Conservation (phyloP, 2,113 vertebrate species). For the Myanophis thanlyinensis region DNA sequence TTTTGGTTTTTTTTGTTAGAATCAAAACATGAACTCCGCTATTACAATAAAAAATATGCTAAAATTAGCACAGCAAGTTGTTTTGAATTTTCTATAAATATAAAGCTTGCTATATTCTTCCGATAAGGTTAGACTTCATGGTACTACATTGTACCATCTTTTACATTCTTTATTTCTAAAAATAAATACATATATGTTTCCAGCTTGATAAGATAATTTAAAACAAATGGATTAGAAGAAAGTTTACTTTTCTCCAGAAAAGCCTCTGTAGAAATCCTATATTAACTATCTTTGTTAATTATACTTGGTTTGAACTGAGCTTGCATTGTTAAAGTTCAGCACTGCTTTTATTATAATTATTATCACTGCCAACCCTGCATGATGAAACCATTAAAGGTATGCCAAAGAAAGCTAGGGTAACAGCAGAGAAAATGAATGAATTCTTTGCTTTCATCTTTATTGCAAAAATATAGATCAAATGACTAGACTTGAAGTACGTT, state of each 20-base stretch:
- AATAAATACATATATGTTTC: neutral
- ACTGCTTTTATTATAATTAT: neutral
- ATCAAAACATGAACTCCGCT: neutral
- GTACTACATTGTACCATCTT: neutral
- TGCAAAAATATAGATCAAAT: neutral
- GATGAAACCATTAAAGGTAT: neutral
- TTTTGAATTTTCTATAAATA: neutral
- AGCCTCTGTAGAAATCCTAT: neutral
- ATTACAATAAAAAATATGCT: neutral
- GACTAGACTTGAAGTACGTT: neutral
- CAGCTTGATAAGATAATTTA: slow-evolving; percentile 4
- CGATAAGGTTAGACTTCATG: neutral
- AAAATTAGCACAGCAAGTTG: neutral
- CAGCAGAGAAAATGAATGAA: neutral
- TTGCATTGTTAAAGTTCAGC: neutral
- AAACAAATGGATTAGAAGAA: neutral
- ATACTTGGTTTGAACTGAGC: neutral
- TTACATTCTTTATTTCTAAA: neutral
- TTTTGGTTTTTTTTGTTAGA: neutral
- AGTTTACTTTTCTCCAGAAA: neutral
- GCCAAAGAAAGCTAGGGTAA: neutral
- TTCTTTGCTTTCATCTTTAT: neutral
- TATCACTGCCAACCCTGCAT: neutral
- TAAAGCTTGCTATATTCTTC: neutral
- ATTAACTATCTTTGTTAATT: neutral